Percentiles rank a stretch among this genome's conserved stretches.
Conservation (phyloP, 2,797 vertebrate species). For the Poecilia wingei region DNA sequence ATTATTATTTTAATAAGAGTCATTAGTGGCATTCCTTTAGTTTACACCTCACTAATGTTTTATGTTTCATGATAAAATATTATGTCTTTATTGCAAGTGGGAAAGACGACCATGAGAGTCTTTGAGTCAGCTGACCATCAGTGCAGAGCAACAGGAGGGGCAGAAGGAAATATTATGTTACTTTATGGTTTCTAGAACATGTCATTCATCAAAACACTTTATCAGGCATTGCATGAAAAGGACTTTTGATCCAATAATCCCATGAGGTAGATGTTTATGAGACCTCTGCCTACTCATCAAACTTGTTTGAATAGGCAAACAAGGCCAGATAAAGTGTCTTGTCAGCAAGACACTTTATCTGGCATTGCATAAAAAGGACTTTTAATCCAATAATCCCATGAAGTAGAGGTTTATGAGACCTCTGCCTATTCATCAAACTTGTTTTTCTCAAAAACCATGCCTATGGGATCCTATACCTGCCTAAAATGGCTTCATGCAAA, state of each 20-base stretch:
- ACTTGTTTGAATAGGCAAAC: neutral
- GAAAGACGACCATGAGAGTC: neutral
- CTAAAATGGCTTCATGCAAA: neutral
- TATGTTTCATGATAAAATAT: neutral
- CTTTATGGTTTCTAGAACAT: neutral
- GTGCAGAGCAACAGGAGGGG: neutral
- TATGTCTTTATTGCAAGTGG: neutral
- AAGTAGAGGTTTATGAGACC: neutral
- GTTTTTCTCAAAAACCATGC: neutral
- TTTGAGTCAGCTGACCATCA: neutral
- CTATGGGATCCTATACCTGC: neutral
- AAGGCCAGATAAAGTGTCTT: too few species aligned
- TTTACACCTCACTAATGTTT: neutral
- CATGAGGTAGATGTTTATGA: neutral
- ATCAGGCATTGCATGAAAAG: neutral
- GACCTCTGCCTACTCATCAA: neutral
- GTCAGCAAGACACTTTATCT: neutral
- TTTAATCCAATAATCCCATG: neutral
- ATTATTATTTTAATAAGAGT: neutral
- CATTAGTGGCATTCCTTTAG: neutral
- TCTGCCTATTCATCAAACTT: neutral
- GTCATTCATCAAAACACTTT: neutral
- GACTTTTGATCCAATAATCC: neutral
- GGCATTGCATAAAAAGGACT: neutral
- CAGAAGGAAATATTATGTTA: neutral